Conservation (phyloP, 2,113 vertebrate species). For the Bucco capensis region DNA sequence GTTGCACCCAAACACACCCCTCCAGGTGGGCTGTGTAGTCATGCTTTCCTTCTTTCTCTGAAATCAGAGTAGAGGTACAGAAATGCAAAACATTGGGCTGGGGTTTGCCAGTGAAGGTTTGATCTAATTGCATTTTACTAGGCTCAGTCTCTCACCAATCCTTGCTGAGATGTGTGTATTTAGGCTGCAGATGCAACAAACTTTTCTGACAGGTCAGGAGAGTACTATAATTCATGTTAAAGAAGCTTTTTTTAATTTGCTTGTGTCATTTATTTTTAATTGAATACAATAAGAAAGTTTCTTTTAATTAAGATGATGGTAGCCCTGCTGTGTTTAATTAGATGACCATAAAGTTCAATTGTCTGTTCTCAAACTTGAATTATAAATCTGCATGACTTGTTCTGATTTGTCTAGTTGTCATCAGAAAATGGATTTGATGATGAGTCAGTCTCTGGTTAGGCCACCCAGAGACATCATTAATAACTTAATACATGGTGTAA, state of each 20-base stretch:
- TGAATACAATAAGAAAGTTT: neutral
- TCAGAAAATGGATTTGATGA: neutral
- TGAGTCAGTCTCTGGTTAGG: constrained; percentile 29
- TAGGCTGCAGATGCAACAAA: neutral
- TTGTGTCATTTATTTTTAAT: neutral
- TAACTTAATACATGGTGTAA: neutral
- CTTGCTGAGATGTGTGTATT: neutral
- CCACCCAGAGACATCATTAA: neutral
- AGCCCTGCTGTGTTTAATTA: constrained; percentile 49
- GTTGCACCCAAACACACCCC: neutral
- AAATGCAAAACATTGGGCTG: neutral
- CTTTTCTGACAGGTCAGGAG: neutral
- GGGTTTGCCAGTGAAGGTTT: neutral
- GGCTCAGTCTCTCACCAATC: neutral
- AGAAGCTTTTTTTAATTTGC: neutral
- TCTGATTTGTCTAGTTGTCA: constrained; percentile 43
- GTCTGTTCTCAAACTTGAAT: constrained; percentile 18
- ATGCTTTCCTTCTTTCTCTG: neutral
- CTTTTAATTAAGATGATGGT: constrained; percentile 31
- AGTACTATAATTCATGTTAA: neutral
- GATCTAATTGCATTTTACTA: neutral
- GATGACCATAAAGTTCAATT: neutral
- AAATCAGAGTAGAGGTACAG: neutral
- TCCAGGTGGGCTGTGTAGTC: neutral
- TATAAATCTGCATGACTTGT: constrained; percentile 5